Evolutionary conservation across 2,113 vertebrate genomes (phyloP).

Genomic region (Dinomys branickii): DNA sequence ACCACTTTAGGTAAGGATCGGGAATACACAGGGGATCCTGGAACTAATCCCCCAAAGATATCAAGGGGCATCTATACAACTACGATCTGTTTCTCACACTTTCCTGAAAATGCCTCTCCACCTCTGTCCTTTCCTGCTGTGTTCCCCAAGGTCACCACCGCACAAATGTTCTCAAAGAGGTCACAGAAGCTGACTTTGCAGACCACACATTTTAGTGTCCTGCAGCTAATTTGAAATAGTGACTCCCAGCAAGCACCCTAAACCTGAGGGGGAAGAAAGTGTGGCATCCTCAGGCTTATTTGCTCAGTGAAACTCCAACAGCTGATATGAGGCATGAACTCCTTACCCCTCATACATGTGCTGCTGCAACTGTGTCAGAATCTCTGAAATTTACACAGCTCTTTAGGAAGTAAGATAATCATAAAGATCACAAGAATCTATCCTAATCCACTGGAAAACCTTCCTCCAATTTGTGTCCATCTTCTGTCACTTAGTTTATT

Average conservation of each 20-base stretch:
- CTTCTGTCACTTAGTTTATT: slow-evolving; percentile 13
- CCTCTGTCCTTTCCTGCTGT: background rate
- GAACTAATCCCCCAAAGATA: background rate
- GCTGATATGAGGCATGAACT: background rate
- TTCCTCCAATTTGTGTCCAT: slow-evolving; percentile 18
- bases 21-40: background rate
- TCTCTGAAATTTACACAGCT: background rate
- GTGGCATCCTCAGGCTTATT: background rate
- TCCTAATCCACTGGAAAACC: slow-evolving; percentile 12
- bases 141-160: background rate
- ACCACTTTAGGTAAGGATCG: background rate
- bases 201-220: background rate
- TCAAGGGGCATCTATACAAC: background rate
- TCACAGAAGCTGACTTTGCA: background rate
- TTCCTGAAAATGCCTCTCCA: background rate
- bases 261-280: background rate
- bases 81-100: background rate
- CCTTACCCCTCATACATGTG: background rate
- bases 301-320: background rate
- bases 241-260: background rate
- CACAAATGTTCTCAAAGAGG: background rate
- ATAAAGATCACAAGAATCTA: slow-evolving; percentile 5
- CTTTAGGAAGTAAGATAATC: background rate
- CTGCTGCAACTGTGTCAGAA: background rate
- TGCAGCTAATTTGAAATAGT: background rate